These are phyloP conservation scores for Folsomia candida DNA, from an alignment of 2,888 invertebrate genomes.

Conservation along the genomic window DNA sequence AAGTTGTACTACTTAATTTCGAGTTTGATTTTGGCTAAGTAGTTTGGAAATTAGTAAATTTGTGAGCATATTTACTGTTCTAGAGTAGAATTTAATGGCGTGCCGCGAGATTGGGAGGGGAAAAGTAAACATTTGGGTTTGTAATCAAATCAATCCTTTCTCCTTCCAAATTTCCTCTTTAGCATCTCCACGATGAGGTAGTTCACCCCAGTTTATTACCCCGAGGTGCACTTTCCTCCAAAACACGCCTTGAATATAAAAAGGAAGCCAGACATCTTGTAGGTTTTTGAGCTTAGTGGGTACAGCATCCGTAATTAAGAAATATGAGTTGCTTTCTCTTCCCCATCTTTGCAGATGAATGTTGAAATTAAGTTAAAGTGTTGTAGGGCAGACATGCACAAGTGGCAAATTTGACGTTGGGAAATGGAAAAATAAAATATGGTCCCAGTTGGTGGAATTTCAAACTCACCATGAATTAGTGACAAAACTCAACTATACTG, in stretches of 20 bases:
- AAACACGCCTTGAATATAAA: constrained; percentile 8
- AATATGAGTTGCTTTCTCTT: constrained; percentile 12
- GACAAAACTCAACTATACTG: no score
- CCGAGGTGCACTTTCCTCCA: constrained; percentile 3
- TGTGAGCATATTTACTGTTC: not conserved
- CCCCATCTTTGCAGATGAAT: not conserved
- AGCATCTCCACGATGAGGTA: not conserved
- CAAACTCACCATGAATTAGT: no score
- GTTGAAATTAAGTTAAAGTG: not conserved
- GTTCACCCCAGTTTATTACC: not conserved
- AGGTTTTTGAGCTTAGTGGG: not conserved
- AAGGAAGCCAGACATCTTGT: not conserved
- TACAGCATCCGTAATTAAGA: constrained; percentile 14
- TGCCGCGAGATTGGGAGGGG: not conserved
- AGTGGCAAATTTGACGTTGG: no score
- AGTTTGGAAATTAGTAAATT: not conserved
- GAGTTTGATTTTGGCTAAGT: no score
- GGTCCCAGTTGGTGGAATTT: no score
- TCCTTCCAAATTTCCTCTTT: constrained; percentile 9
- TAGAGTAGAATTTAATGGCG: not conserved
- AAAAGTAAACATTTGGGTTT: constrained; percentile 15
- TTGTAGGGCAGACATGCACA: no score
- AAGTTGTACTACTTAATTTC: no score
- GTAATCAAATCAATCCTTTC: constrained; percentile 20
- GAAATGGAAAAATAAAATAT: no score